Evolutionary conservation across 2,113 vertebrate genomes (phyloP).

Genomic region (Illadopsis cleaveri): DNA sequence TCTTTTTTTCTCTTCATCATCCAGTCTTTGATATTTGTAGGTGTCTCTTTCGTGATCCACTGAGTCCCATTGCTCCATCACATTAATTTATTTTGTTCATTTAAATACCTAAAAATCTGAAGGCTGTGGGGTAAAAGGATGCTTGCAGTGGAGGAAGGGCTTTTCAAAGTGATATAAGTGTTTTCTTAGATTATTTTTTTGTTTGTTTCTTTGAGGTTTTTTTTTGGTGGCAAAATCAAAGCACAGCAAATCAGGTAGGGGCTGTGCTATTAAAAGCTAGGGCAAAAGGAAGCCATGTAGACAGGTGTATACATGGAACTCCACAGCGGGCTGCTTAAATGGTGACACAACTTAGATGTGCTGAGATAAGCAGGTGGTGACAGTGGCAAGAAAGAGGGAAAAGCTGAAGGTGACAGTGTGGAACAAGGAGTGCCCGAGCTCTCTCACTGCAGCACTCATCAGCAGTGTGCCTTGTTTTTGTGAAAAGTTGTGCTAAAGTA

Average conservation of each 20-base stretch:
- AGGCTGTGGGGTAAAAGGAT: background rate
- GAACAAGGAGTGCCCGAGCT: background rate
- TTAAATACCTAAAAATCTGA: background rate
- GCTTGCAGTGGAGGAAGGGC: background rate
- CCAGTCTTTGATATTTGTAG: background rate
- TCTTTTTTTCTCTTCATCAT: background rate
- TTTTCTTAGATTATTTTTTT: background rate
- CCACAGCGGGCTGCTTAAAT: rapidly evolving
- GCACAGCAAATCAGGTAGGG: background rate
- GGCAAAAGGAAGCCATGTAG: background rate
- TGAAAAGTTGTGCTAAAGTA: background rate
- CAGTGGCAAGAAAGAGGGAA: background rate
- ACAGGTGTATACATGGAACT: background rate
- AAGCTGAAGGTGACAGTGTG: background rate
- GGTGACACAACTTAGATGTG: background rate
- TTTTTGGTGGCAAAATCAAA: background rate
- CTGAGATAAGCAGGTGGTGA: background rate
- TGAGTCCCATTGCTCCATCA: background rate
- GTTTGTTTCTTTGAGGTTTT: background rate
- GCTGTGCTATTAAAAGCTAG: background rate
- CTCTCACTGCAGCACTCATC: background rate
- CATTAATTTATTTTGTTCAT: background rate
- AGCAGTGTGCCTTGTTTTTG: background rate
- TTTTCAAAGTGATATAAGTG: background rate
- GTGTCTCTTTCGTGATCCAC: background rate